phyloP scores from a whole-genome alignment of 2,113 vertebrate genomes.

The Tonatia bakeri region DNA sequence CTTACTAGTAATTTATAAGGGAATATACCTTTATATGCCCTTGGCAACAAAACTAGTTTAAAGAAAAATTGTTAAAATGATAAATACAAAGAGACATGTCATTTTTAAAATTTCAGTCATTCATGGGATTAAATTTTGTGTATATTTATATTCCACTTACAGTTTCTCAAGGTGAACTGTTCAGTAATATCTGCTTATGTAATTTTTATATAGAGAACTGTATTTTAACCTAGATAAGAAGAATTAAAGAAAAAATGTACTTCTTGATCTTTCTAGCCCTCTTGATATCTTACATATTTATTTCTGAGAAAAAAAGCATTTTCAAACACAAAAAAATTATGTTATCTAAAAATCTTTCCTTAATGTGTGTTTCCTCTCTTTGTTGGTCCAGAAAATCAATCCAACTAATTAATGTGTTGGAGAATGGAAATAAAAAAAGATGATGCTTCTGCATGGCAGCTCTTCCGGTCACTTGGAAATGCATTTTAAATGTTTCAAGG shows the following conservation, averaged over 20 bases:
- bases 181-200: background rate
- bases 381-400: constrained; percentile 47
- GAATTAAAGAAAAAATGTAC: background rate
- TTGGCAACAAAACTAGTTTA: background rate
- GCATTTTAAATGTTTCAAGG: constrained; percentile 22
- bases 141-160: background rate
- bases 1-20: background rate
- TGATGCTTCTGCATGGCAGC: background rate
- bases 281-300: background rate
- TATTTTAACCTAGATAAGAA: background rate
- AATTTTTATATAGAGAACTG: background rate
- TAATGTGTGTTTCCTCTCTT: background rate
- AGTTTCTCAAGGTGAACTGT: background rate
- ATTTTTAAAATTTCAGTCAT: background rate
- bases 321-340: constrained; percentile 5
- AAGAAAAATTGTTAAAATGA: background rate
- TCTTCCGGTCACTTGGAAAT: constrained; percentile 35
- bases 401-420: background rate
- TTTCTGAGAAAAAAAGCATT: background rate
- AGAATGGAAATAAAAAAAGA: background rate
- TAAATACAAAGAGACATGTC: background rate
- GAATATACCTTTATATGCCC: background rate
- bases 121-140: background rate
- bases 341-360: background rate
- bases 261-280: background rate